Evolutionary conservation across 2,888 invertebrate genomes (phyloP).

Genomic region (Tenthredo livida): DNA sequence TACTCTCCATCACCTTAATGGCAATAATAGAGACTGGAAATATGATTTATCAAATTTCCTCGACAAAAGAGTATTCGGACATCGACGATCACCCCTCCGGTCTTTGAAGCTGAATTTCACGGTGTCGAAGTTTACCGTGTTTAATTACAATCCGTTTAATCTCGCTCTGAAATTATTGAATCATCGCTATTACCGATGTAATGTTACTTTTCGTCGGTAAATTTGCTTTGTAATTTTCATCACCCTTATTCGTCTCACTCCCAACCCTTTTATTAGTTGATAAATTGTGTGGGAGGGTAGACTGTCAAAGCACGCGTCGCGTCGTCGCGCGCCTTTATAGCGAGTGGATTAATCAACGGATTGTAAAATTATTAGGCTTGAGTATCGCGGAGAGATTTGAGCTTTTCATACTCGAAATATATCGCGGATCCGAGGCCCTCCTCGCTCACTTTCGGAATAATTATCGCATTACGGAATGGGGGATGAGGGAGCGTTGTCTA

Average conservation of each 20-base stretch:
- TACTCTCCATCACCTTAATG: not conserved
- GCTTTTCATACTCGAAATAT: not conserved
- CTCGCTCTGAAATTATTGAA: not conserved
- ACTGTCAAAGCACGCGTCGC: slow-evolving; percentile 12
- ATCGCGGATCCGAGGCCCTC: not conserved
- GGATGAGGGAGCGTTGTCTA: not conserved
- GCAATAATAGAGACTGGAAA: not conserved
- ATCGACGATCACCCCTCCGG: not conserved
- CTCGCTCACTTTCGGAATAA: not conserved
- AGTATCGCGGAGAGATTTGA: slow-evolving; percentile 4
- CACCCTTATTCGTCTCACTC: not conserved
- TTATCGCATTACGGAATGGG: not conserved
- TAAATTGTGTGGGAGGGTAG: not conserved
- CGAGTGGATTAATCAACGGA: slow-evolving; percentile 48
- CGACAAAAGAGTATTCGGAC: not conserved
- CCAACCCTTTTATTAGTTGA: slow-evolving; percentile 12
- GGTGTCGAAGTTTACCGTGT: not conserved
- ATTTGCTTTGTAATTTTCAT: not conserved
- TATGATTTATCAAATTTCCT: not conserved
- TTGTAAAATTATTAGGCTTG: slow-evolving; percentile 13
- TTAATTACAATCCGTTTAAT: not conserved
- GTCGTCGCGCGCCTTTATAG: slow-evolving; percentile 29
- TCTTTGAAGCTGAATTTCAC: not conserved
- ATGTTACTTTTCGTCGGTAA: not conserved
- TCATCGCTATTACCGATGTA: not conserved